Conservation (phyloP, 2,888 invertebrate species). For the Phortica magna region DNA sequence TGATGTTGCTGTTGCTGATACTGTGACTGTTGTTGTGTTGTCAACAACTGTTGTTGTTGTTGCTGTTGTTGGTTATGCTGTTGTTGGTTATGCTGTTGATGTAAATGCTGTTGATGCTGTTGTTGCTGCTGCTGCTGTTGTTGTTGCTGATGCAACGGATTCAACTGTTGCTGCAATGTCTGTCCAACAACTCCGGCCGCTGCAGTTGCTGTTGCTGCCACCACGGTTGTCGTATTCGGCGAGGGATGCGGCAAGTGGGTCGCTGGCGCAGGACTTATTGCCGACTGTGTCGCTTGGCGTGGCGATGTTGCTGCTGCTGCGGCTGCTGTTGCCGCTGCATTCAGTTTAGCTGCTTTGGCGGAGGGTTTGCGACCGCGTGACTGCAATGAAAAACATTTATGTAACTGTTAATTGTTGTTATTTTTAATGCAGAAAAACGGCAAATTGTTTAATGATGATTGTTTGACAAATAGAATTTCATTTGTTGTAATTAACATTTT, state of each 20-base stretch:
- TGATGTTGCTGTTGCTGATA: conserved; percentile 64
- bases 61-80: conserved; percentile 56
- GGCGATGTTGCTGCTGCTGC: conserved; percentile 70
- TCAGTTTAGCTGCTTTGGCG: conserved; percentile 76
- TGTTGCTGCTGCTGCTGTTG: conserved; percentile 62
- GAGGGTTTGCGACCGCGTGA: conserved; percentile 75
- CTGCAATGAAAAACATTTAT: conserved; percentile 48
- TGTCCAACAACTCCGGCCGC: conserved; percentile 29
- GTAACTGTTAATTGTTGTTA: conserved; percentile 1
- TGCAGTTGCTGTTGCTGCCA: conserved; percentile 56
- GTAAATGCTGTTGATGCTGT: conserved; percentile 58
- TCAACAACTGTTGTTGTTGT: conserved; percentile 54
- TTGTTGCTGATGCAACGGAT: conserved; percentile 56
- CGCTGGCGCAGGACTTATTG: conserved; percentile 73
- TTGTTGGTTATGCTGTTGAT: conserved; percentile 53
- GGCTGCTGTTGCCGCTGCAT: conserved; percentile 65
- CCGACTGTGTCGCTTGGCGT: conserved; percentile 60
- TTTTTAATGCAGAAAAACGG: conserved; percentile 16
- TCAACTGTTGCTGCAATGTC: conserved; percentile 52
- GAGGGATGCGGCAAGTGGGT: conserved; percentile 75
- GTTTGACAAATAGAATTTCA: conserved; percentile 32
- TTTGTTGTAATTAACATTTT: conserved; percentile 4
- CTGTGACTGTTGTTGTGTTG: conserved; percentile 57
- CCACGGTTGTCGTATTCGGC: conserved; percentile 73
- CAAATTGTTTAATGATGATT: conserved; percentile 29